Evolutionary conservation across 2,888 invertebrate genomes (phyloP).

Genomic region (Drosophila pegasa): DNA sequence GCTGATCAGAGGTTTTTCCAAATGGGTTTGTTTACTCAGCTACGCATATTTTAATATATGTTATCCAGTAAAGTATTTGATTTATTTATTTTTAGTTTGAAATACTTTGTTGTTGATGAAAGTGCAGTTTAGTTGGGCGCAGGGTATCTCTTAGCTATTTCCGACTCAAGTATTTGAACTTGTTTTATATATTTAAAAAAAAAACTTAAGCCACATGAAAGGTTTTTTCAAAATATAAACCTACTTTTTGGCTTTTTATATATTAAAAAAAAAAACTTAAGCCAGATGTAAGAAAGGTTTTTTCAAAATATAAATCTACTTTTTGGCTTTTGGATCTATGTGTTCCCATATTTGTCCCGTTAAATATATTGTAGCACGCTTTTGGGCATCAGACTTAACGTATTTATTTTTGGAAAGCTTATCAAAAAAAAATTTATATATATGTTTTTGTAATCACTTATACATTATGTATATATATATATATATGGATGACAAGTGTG

Average conservation of each 20-base stretch:
- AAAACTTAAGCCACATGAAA: too few relatives aligned
- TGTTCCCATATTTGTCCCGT: neutral
- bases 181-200: too few relatives aligned
- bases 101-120: too few relatives aligned
- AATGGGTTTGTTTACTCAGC: too few relatives aligned
- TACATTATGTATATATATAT: neutral
- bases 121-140: too few relatives aligned
- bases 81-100: neutral
- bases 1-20: conserved; percentile 14
- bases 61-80: too few relatives aligned
- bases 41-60: too few relatives aligned
- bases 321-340: neutral
- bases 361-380: neutral
- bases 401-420: neutral
- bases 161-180: too few relatives aligned
- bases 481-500: neutral
- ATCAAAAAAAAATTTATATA: neutral
- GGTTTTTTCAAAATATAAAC: neutral
- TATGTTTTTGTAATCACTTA: neutral
- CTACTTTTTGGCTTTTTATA: neutral
- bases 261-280: too few relatives aligned
- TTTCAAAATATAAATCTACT: neutral
- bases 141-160: too few relatives aligned
- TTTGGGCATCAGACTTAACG: neutral
- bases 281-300: too few relatives aligned